phyloP scores from a whole-genome alignment of 2,888 invertebrate genomes.

The Eupithecia inturbata region DNA sequence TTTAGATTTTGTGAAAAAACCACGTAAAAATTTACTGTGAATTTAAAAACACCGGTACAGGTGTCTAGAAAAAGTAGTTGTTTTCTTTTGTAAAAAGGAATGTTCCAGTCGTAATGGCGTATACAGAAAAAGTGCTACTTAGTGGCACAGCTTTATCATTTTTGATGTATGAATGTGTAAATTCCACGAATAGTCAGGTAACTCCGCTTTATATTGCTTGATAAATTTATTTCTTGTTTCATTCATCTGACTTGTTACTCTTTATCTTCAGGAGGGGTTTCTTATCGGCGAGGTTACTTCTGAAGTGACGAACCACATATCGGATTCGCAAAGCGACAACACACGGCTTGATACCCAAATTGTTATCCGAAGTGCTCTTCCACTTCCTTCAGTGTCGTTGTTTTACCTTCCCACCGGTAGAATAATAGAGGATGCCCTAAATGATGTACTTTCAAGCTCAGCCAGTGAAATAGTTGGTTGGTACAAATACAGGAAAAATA shows the following conservation, averaged over 20 bases:
- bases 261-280: constrained; percentile 82
- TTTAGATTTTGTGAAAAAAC: neutral
- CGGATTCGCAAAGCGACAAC: constrained; percentile 87
- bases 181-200: constrained; percentile 85
- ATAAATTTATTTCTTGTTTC: neutral
- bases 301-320: constrained; percentile 87
- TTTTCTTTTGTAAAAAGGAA: neutral
- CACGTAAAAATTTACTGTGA: neutral
- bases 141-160: constrained; percentile 87
- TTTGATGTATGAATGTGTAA: constrained; percentile 87
- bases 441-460: constrained; percentile 78
- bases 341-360: constrained; percentile 85
- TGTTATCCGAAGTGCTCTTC: constrained; percentile 84
- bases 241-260: constrained; percentile 10
- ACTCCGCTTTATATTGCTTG: constrained; percentile 9
- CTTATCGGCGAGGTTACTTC: constrained; percentile 86
- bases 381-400: constrained; percentile 83
- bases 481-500: constrained; percentile 86
- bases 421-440: constrained; percentile 82
- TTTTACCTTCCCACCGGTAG: constrained; percentile 85
- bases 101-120: constrained; percentile 44
- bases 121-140: constrained; percentile 81
- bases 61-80: neutral
- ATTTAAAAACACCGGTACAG: neutral
- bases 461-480: constrained; percentile 86